Base-by-base conservation (phyloP, 2,797 vertebrate species). In the Anisognathus igniventris region DNA sequence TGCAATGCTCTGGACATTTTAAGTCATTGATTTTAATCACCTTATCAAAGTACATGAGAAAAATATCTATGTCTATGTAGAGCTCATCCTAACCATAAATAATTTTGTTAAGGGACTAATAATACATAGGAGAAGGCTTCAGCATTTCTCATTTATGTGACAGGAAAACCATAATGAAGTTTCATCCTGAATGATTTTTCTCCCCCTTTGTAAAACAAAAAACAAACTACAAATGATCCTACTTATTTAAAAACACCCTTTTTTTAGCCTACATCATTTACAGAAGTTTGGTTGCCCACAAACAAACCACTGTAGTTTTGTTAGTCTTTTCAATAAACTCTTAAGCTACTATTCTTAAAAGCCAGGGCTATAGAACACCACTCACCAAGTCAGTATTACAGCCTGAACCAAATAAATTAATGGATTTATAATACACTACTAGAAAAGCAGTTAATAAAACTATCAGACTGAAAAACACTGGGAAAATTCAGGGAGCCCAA, bases 381-480 rank as follows among this genome's bases (percentile, higher is more conserved):
- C 39, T 79, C n/a, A 53, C 24, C 27, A 66, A 51, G 64, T 51
- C 67, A 75, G 17, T 73, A 27, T 70, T 61, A 66, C 30, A 75
- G 35, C 50, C 42, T 33, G 31, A 86, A 58, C 31, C 7, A 84
- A 75, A 90, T 56, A 58, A 81, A 44, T 72, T 33, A 72, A 35
- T 65, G 31, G 21, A 84, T 84, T 82, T 86, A 84, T 86, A 60
- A 86, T 35, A 42, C 19, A 56, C 14, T 27, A 33, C 66, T 66
- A 76, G 40, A 79, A 62, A 79, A 87, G 33, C 35, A 86, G 86
- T 90, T 90, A 86, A 88, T 86, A 77, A 91, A 90, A 74, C 42
- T 54, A 88, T 39, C 45, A 84, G 83, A 53, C 70, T 25, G 24
- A 86, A 72, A 51, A 75, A 45, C 30, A 71, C 10, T 54, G 17